phyloP scores from a whole-genome alignment of 2,113 vertebrate species.

The Nettapus auritus region DNA sequence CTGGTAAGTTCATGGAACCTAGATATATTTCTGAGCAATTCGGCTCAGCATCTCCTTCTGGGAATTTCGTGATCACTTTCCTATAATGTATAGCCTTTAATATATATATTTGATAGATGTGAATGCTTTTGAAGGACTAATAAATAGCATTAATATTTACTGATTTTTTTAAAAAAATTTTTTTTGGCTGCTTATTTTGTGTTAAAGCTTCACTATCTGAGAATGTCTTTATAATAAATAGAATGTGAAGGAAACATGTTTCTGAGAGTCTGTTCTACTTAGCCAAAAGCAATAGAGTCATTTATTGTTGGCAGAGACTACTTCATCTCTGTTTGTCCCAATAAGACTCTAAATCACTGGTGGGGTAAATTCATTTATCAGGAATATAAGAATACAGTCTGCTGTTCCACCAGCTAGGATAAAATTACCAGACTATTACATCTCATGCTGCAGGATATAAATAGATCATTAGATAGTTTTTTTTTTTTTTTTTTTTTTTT shows the following conservation, averaged over 20 bases:
- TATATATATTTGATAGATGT: neutral
- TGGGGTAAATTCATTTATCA: constrained; percentile 46
- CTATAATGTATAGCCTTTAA: neutral
- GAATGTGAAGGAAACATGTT: neutral
- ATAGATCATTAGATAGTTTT: neutral
- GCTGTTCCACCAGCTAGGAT: constrained; percentile 29
- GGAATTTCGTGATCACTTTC: neutral
- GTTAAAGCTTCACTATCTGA: neutral
- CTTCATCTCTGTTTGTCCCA: constrained; percentile 28
- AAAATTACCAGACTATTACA: constrained; percentile 45
- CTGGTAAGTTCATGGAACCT: neutral
- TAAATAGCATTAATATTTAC: neutral
- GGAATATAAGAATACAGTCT: neutral
- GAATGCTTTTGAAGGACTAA: neutral
- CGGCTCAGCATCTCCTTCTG: neutral
- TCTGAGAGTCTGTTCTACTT: constrained; percentile 25
- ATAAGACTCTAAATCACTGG: neutral
- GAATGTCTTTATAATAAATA: neutral
- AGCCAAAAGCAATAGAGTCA: neutral
- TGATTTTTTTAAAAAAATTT: neutral
- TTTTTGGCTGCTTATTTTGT: neutral
- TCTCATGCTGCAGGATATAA: constrained; percentile 24
- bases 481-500: constrained; percentile 44
- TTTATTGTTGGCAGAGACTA: neutral
- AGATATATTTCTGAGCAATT: neutral